phyloP scores from a whole-genome alignment of 2,797 vertebrate genomes.

The Thalassophryne amazonica region DNA sequence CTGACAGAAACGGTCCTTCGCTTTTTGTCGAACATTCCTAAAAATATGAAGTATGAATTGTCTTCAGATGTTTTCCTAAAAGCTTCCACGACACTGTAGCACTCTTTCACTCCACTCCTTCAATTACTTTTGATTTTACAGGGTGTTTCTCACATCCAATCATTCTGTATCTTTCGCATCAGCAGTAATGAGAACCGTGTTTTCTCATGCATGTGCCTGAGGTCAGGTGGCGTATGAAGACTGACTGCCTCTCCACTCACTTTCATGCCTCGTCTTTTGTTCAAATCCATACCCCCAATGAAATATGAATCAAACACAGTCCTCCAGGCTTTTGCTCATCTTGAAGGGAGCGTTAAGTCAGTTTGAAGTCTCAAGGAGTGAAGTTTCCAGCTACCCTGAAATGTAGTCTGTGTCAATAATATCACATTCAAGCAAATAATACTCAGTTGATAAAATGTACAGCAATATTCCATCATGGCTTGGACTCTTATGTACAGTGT shows the following conservation, averaged over 20 bases:
- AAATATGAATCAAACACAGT: constrained; percentile 52
- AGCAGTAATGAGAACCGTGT: constrained; percentile 33
- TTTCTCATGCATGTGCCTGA: constrained; percentile 18
- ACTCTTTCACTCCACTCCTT: constrained; percentile 16
- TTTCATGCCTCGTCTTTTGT: constrained; percentile 40
- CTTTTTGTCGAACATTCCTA: too few species aligned
- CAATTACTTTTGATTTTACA: constrained; percentile 38
- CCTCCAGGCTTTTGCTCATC: constrained; percentile 34
- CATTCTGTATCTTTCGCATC: constrained; percentile 29
- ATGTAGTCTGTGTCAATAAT: constrained; percentile 37
- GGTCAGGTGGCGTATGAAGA: constrained; percentile 12
- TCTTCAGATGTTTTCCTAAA: neutral
- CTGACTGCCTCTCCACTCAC: neutral
- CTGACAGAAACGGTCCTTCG: too few species aligned
- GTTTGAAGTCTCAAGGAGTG: constrained; percentile 31
- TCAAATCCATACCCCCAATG: constrained; percentile 27
- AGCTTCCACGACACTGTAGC: neutral
- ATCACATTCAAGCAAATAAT: constrained; percentile 24
- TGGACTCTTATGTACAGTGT: too few species aligned
- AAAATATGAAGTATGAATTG: too few species aligned
- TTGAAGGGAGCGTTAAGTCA: constrained; percentile 53
- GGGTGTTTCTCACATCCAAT: constrained; percentile 18
- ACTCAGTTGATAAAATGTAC: too few species aligned
- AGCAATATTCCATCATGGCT: too few species aligned
- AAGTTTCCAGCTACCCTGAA: constrained; percentile 20